These are phyloP conservation scores for Terebella lapidaria DNA, from an alignment of 2,888 invertebrate genomes.

Conservation along the genomic window DNA sequence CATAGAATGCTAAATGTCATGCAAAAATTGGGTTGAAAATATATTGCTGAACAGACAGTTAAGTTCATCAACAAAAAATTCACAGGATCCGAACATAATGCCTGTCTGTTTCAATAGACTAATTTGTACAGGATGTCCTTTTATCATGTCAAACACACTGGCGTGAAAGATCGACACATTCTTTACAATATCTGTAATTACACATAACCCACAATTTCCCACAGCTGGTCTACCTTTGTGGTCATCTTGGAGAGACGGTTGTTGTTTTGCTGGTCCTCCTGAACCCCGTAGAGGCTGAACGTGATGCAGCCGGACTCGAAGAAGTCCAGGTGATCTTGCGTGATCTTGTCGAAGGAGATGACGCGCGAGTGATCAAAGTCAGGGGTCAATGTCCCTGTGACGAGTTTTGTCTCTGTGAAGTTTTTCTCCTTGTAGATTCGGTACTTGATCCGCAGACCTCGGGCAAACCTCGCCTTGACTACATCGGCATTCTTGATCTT, in stretches of 20 bases:
- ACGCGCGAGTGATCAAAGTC: conserved; percentile 46
- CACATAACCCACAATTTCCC: too few species aligned
- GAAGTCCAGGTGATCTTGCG: conserved; percentile 48
- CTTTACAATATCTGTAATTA: too few species aligned
- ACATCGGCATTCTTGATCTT: conserved; percentile 38
- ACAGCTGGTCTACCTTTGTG: too few species aligned
- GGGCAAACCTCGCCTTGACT: conserved; percentile 43
- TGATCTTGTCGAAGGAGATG: conserved; percentile 37
- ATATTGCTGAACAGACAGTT: too few species aligned
- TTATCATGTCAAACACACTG: too few species aligned
- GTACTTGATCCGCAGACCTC: conserved; percentile 46
- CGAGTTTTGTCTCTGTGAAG: conserved; percentile 36
- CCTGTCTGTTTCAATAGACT: too few species aligned
- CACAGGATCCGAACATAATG: too few species aligned
- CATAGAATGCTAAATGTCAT: too few species aligned
- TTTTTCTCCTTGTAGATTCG: conserved; percentile 35
- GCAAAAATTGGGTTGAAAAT: too few species aligned
- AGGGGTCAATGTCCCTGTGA: conserved; percentile 42
- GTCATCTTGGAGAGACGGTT: conserved; percentile 45
- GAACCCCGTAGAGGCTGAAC: conserved; percentile 49
- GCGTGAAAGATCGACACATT: too few species aligned
- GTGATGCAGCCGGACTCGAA: conserved; percentile 50
- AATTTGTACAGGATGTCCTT: too few species aligned
- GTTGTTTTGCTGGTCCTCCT: conserved; percentile 45
- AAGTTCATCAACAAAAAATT: too few species aligned